Evolutionary conservation across 2,113 vertebrate genomes (phyloP).

Genomic region (Pagrus major): DNA sequence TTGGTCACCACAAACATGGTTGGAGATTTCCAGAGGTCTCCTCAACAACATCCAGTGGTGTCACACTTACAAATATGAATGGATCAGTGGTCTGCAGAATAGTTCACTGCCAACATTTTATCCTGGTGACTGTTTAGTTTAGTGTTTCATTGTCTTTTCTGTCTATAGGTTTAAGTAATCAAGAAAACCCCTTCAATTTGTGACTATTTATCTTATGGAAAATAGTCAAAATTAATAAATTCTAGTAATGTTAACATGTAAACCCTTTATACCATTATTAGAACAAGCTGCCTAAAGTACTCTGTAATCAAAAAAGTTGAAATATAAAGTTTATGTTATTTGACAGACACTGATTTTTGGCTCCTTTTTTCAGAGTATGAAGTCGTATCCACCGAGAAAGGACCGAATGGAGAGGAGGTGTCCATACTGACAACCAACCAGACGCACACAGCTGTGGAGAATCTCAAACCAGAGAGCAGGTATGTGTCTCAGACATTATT

Average conservation of each 20-base stretch:
- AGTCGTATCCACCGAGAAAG: conserved; percentile 91
- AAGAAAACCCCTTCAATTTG: background rate
- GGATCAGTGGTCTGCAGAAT: too few relatives aligned
- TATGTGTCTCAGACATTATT: conserved; percentile 60
- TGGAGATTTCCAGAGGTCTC: too few relatives aligned
- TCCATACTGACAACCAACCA: conserved; percentile 92
- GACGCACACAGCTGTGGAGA: conserved; percentile 96
- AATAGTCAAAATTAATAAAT: background rate
- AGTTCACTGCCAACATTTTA: too few relatives aligned
- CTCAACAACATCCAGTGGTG: too few relatives aligned
- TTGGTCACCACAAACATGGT: too few relatives aligned
- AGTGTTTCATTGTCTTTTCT: background rate
- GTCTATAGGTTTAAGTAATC: background rate
- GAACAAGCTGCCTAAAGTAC: background rate
- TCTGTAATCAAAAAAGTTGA: background rate
- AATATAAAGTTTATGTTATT: background rate
- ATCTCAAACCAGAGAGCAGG: conserved; percentile 95
- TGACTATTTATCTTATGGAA: background rate
- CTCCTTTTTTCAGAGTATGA: conserved; percentile 88
- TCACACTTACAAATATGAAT: too few relatives aligned
- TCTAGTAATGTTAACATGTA: background rate
- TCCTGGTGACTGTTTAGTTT: too few relatives aligned
- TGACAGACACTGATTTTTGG: background rate
- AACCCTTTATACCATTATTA: background rate
- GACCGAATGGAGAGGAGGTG: conserved; percentile 87